phyloP scores from a whole-genome alignment of 2,113 vertebrate genomes.

The Triplophysa tibetana region DNA sequence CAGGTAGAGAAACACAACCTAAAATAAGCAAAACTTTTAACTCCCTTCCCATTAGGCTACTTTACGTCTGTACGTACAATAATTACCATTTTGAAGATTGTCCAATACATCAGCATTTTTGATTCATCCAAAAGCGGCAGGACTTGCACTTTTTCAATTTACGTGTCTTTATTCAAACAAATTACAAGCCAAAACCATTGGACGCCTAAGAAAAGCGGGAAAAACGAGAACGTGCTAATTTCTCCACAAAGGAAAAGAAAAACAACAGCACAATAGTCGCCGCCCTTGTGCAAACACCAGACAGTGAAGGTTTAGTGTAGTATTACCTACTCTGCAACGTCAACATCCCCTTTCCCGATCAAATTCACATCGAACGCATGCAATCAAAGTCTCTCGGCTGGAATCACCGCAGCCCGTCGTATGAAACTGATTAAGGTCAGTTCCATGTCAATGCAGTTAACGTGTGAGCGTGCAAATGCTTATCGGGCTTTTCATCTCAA shows the following conservation, averaged over 20 bases:
- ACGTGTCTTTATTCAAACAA: not conserved
- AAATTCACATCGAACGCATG: constrained; percentile 25
- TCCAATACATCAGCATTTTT: not conserved
- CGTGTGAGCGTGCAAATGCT: constrained; percentile 88
- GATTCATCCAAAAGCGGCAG: not conserved
- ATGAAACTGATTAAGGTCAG: constrained; percentile 77
- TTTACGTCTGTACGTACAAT: too few species aligned
- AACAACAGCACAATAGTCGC: constrained; percentile 14
- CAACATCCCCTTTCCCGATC: constrained; percentile 30
- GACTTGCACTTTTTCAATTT: constrained; percentile 1
- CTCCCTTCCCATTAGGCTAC: too few species aligned
- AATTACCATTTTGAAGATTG: too few species aligned
- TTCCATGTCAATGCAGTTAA: constrained; percentile 87
- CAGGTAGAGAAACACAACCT: too few species aligned
- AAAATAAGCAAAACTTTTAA: too few species aligned
- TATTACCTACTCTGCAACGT: constrained; percentile 34
- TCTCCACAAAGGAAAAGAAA: constrained; percentile 29
- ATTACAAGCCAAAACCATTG: not conserved
- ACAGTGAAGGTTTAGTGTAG: constrained; percentile 34
- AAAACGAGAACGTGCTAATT: not conserved
- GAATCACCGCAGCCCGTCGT: constrained; percentile 28
- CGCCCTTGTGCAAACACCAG: constrained; percentile 27
- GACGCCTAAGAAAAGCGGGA: not conserved
- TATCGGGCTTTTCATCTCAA: constrained; percentile 93
- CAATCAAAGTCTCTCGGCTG: constrained; percentile 33